Evolutionary conservation across 2,113 vertebrate genomes (phyloP).

Genomic region (Nibea coibor): DNA sequence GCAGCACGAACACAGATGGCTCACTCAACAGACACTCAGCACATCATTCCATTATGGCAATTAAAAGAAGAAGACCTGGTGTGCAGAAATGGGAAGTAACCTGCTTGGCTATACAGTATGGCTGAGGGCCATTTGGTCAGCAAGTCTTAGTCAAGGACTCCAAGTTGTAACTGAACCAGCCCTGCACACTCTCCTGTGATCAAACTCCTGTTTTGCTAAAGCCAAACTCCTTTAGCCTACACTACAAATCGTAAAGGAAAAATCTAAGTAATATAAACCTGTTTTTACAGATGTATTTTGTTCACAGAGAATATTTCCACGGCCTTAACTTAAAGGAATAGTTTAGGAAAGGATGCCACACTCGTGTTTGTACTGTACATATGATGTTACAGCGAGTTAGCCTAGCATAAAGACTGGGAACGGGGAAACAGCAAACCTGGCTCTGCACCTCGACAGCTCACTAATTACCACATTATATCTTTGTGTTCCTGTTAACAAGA

Average conservation of each 20-base stretch:
- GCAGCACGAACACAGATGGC: conserved; percentile 88
- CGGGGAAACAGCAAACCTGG: neutral
- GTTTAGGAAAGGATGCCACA: neutral
- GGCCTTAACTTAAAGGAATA: neutral
- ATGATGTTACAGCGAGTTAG: neutral
- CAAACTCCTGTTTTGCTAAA: neutral
- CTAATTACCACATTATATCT: neutral
- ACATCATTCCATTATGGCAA: conserved; percentile 89
- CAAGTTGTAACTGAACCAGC: conserved; percentile 14
- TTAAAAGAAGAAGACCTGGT: conserved; percentile 82
- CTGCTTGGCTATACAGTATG: conserved; percentile 57
- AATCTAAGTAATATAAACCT: too few relatives aligned
- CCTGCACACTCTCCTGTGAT: neutral
- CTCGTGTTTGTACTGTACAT: too few relatives aligned
- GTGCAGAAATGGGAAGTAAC: conserved; percentile 80
- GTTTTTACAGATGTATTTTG: conserved; percentile 1
- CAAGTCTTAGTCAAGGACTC: conserved; percentile 40
- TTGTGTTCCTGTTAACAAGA: too few relatives aligned
- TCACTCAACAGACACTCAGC: conserved; percentile 88
- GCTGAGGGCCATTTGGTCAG: conserved; percentile 44
- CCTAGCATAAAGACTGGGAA: neutral
- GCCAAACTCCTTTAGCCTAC: neutral
- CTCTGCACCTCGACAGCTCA: neutral
- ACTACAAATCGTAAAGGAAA: too few relatives aligned
- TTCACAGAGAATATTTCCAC: neutral